Base-by-base conservation (phyloP, 1,140 invertebrate genomes). In the Lepidurus couesii region DNA sequence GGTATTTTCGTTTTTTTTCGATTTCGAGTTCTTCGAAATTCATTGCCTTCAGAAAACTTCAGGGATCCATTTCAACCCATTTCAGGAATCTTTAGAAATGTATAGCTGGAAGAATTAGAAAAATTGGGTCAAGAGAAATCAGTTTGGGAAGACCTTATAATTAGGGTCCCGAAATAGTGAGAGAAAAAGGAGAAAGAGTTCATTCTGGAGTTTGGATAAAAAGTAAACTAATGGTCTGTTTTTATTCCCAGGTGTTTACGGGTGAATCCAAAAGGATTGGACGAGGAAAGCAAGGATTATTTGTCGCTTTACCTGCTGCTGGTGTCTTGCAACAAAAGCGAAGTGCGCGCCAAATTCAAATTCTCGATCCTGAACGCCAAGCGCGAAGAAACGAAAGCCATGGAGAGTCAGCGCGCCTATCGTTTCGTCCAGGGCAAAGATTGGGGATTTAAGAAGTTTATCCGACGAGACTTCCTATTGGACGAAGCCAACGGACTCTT, bases 381-480 rank as follows among this genome's bases (percentile, higher is more conserved):
- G 91, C 89, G 97, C 83, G 98, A 99, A 90, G 98, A 99, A 90
- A 99, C 97, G 84, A 99, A 99, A 91, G 97, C 97, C 80, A 99
- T 99, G 97, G 96, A 94, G 85, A 93, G 92, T 84, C 93, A 95
- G 85, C 84, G 94, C 86, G 97, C 98, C 75, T 99, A 99, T 86
- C 91, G 96, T 88, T 99, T 99, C 87, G 97, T 99, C 45, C 97
- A 99, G 88, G 97, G 97, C 82, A 99, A 99, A 88, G 97, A 99
- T 88, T 99, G 98, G 98, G 98, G 98, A 75, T 99, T 99, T 88
- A 99, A 99, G 88, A 99, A 99, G 86, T 99, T 99, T 85, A 99
- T 99, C 79, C 89, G 97, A 84, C 89, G 97, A 87, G 97, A 99
- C 87, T 99, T 99, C 87, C 89, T 99, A 75, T 87, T 99, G 84